Evolutionary conservation across 1,140 invertebrate genomes (phyloP).

Genomic region (Penaeus vannamei): DNA sequence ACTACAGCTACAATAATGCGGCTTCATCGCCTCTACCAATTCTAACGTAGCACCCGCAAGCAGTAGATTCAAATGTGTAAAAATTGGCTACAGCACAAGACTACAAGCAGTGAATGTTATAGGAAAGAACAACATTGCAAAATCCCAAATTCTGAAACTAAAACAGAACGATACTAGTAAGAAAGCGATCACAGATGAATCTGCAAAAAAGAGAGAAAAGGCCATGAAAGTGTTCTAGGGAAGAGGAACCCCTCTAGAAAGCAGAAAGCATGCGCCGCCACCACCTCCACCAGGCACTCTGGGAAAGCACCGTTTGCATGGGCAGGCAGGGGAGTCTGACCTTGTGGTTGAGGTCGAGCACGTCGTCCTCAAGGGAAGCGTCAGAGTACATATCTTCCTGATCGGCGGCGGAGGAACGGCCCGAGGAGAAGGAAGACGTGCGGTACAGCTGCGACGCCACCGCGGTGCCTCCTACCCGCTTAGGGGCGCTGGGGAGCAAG

Average conservation of each 20-base stretch:
- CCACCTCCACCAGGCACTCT: background rate
- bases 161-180: no score
- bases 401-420: conserved; percentile 89
- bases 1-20: no score
- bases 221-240: conserved; percentile 1
- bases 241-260: background rate
- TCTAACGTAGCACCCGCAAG: background rate
- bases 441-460: conserved; percentile 82
- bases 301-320: no score
- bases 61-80: background rate
- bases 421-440: conserved; percentile 90
- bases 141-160: no score
- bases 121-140: background rate
- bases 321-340: conserved; percentile 74
- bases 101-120: background rate
- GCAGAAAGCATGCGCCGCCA: background rate
- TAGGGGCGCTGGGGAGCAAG: conserved; percentile 54
- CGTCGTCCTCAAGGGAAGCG: conserved; percentile 90
- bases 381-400: conserved; percentile 94
- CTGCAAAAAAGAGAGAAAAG: background rate
- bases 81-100: background rate
- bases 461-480: conserved; percentile 67
- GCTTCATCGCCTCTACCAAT: background rate
- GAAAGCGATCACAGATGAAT: no score
- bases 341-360: conserved; percentile 91